Evolutionary conservation across 2,797 vertebrate species (phyloP), one percentile per base, ranked within the genome.

Genomic region (Knipowitschia caucasica): DNA sequence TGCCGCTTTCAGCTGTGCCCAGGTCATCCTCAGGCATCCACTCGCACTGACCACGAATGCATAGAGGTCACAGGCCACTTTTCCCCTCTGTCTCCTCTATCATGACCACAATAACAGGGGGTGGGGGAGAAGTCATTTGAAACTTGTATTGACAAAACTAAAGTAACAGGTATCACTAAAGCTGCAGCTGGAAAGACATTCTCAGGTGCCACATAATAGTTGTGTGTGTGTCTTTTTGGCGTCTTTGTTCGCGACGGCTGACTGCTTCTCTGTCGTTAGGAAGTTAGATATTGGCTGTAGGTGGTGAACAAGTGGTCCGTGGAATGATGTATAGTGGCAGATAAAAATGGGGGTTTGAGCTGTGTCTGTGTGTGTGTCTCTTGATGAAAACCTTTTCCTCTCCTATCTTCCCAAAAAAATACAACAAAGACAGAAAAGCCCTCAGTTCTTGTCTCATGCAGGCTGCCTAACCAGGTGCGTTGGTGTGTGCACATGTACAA

Each of bases 301-400:
- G 26, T 71, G 77, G 75, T 73, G 64, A 68, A 64, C 73, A 81
- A 77, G 83, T 66, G 78, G 84, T 81, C 68, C 61, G 9, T 81
- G 67, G 83, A 69, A 47, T 73, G 74, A 69, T 80, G 77, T 71
- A 72, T 45, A 54, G 71, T 55, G 73, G 34, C 70, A 68, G 76
- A 83, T 79, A 77, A 77, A 71, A 80, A 71, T 11, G 20, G 40
- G 14, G 58, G 56, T 20, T 24, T 50, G 20, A 43, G 58, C 20
- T 14, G 50, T 43, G 23, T 23, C 10, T 12, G 24, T 38, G 3
- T 18, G 10, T 39, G 25, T 56, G n/a, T n/a, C n/a, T n/a, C n/a
- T n/a, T 18, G 40, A 5, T 42, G 21, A 26, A n/a, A 39, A 33
- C 42, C 11, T 17, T 31, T 31, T 43, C 21, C 36, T 31, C 36